Percentiles rank a stretch among this genome's conserved stretches.
These are phyloP conservation scores for Scaptomyza hsui DNA, from an alignment of 1,140 invertebrate genomes.

Conservation along the genomic window DNA sequence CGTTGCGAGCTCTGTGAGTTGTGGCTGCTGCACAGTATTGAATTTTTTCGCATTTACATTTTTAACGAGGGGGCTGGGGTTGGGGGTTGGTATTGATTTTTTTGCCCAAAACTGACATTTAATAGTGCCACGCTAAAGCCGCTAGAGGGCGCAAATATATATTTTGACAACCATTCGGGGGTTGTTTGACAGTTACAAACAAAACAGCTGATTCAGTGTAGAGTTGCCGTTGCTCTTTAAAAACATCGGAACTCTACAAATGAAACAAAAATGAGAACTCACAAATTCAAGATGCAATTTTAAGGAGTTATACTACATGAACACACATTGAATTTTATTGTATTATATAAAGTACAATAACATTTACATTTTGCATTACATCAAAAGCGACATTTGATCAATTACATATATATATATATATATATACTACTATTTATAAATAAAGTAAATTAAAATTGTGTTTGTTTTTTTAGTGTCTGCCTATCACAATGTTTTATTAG, in stretches of 20 bases:
- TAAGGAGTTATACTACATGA: conserved; percentile 65
- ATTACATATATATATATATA: conserved; percentile 36
- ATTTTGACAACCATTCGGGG: conserved; percentile 42
- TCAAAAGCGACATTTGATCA: conserved; percentile 52
- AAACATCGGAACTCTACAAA: conserved; percentile 20
- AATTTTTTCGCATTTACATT: conserved; percentile 83
- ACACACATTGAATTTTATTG: conserved; percentile 69
- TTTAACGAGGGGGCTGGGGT: conserved; percentile 74
- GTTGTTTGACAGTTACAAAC: conserved; percentile 34
- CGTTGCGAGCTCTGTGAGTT: conserved; percentile 69
- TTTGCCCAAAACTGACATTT: conserved; percentile 64
- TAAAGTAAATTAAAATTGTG: conserved; percentile 57
- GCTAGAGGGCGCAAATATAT: conserved; percentile 57
- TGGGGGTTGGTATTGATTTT: conserved; percentile 81
- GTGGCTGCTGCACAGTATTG: conserved; percentile 82
- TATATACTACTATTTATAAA: conserved; percentile 37
- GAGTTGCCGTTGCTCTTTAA: conserved; percentile 25
- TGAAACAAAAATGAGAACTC: background rate
- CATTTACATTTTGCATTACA: conserved; percentile 74
- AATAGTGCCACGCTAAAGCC: conserved; percentile 4
- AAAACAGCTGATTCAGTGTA: conserved; percentile 26
- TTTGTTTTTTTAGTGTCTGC: conserved; percentile 65
- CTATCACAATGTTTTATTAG: conserved; percentile 63
- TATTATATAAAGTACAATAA: conserved; percentile 70
- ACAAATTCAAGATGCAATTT: background rate